phyloP scores from a whole-genome alignment of 2,113 vertebrate species.

The Notothenia rossii region DNA sequence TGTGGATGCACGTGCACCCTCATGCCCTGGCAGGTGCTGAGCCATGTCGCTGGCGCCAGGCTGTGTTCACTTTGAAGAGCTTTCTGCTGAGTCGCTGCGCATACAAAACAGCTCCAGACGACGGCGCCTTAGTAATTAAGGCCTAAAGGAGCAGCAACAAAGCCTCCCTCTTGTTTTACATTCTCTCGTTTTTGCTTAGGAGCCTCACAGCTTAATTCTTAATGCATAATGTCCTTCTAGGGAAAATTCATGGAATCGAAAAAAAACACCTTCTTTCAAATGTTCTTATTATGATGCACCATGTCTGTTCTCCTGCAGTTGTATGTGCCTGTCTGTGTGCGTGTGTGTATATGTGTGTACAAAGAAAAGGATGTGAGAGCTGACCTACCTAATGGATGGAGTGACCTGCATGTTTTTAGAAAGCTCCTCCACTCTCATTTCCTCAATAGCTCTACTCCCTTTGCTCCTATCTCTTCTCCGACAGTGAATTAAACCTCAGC shows the following conservation, averaged over 20 bases:
- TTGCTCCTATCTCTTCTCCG: conserved; percentile 5
- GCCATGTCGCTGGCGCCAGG: conserved; percentile 64
- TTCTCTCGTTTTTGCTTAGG: conserved; percentile 56
- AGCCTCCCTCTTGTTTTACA: conserved; percentile 70
- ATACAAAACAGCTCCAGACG: conserved; percentile 73
- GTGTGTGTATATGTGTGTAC: conserved; percentile 10
- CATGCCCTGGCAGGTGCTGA: conserved; percentile 53
- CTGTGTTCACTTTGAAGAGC: conserved; percentile 73
- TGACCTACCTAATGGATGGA: conserved; percentile 65
- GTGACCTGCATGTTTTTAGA: conserved; percentile 58
- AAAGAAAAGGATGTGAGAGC: conserved; percentile 41
- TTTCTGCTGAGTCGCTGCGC: conserved; percentile 72
- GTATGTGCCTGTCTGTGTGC: background rate
- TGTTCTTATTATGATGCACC: conserved; percentile 30
- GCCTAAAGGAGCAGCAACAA: conserved; percentile 73
- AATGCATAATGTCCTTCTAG: conserved; percentile 63
- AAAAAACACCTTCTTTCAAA: conserved; percentile 40
- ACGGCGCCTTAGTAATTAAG: conserved; percentile 76
- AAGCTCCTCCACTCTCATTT: conserved; percentile 14
- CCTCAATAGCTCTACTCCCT: conserved; percentile 2
- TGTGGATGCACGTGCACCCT: conserved; percentile 2
- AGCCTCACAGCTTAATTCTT: conserved; percentile 51
- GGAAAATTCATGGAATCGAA: conserved; percentile 48
- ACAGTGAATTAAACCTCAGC: conserved; percentile 23
- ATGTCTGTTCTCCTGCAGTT: conserved; percentile 13